These are phyloP conservation scores for Phenganax marumi DNA, from an alignment of 92 coral and sea anemone genomes.

Conservation along the genomic window DNA sequence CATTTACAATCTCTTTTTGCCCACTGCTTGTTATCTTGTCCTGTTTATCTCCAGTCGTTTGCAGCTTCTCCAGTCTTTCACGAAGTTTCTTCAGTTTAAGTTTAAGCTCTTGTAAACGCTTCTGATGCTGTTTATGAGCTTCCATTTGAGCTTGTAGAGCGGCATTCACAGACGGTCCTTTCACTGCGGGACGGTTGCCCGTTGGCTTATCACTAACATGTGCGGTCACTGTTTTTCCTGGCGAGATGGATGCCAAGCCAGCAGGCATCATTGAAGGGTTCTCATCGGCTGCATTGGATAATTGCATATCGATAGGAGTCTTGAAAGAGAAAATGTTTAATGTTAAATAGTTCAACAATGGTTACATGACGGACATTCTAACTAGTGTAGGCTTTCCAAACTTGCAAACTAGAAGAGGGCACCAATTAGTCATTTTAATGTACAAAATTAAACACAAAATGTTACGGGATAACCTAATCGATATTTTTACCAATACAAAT, in stretches of 20 bases:
- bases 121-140: conserved; percentile 77
- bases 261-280: background rate
- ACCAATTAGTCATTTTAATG: no score
- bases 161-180: conserved; percentile 61
- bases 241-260: conserved; percentile 47
- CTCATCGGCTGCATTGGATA: conserved; percentile 24
- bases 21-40: background rate
- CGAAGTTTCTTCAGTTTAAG: conserved; percentile 72
- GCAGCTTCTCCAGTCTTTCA: conserved; percentile 23
- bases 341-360: no score
- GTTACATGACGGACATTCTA: no score
- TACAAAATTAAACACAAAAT: no score
- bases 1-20: conserved; percentile 38
- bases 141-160: conserved; percentile 71
- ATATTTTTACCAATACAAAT: no score
- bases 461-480: no score
- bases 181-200: conserved; percentile 34
- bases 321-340: background rate
- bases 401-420: no score
- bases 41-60: conserved; percentile 14
- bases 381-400: no score
- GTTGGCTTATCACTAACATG: conserved; percentile 96
- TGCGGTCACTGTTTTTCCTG: conserved; percentile 90
- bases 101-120: conserved; percentile 68
- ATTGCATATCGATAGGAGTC: conserved; percentile 13